phyloP scores from a whole-genome alignment of 2,797 vertebrate species.

The Melanotaenia maccullochi region DNA sequence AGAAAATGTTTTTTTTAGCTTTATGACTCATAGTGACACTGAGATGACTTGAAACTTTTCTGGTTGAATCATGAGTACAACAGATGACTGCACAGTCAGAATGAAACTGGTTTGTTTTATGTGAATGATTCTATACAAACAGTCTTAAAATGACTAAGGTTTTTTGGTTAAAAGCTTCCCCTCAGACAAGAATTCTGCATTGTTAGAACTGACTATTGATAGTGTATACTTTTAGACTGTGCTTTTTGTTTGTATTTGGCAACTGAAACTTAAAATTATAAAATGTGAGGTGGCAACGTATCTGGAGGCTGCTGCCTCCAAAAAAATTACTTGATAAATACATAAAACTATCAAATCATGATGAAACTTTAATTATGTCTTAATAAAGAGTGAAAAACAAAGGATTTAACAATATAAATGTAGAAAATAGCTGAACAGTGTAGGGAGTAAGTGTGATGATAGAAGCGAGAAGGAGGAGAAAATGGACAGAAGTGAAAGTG shows the following conservation, averaged over 20 bases:
- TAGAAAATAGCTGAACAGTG: background rate
- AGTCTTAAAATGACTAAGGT: no score
- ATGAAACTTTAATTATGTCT: background rate
- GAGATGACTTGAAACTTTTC: slow-evolving; percentile 6
- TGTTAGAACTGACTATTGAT: background rate
- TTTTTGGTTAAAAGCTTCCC: background rate
- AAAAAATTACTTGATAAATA: no score
- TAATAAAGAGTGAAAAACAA: background rate
- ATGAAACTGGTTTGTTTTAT: no score
- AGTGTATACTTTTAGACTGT: no score
- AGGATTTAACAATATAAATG: no score
- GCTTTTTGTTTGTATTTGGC: background rate
- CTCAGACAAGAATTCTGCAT: background rate
- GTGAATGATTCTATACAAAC: no score
- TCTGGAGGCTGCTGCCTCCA: no score
- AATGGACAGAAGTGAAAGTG: slow-evolving; percentile 38
- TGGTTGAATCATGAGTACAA: background rate
- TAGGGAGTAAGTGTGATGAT: background rate
- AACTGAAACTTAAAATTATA: background rate
- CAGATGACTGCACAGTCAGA: slow-evolving; percentile 1
- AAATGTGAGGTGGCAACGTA: no score
- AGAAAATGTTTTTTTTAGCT: background rate
- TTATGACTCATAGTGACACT: slow-evolving; percentile 9
- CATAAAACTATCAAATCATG: no score
- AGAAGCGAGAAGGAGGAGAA: background rate